Base-by-base conservation (phyloP, 1,140 invertebrate genomes). In the Centruroides vittatus region DNA sequence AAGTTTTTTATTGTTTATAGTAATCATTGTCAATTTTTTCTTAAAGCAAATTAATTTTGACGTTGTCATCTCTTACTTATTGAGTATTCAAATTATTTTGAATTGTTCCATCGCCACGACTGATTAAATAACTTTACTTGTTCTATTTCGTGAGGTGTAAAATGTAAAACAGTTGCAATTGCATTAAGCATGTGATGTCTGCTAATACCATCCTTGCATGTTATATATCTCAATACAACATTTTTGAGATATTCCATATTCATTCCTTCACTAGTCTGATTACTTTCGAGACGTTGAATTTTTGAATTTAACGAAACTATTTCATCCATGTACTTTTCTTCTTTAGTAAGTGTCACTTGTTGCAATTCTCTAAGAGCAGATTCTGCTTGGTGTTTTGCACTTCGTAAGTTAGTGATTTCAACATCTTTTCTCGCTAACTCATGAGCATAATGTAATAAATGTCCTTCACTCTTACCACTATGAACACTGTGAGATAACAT, bases 221-320 rank as follows among this genome's bases (percentile, higher is more conserved):
- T 78, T 57, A 93, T 78, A 70, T 84, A 93, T 64, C 86, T 86
- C 23, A 89, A 79, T 51, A 91, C 82, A 8, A 93, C 89, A 75
- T 93, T 93, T 73, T 93, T 93, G 61, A 93, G 72, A 71, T 93
- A 93, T 71, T 92, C 89, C 51, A 92, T 73, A 76, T 92, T 92
- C 0, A 88, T 88, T 9, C 86, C 86, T 74, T 90, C 87, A 34
- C 88, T 75, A 4, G 84, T 85, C 69, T 86, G 83, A 66, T 82
- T 86, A 6, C 86, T 78, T 67, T 88, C 81, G 50, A 87, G 71
- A 67, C 87, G 87, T 68, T 62, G 73, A 47, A 81, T 73, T 65
- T 78, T 73, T 48, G 75, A 72, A 54, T 77, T 73, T 35, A 82
- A 69, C n/a, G 56, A 59, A 64, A 81, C 74, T 8, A 81, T 74